Evolutionary conservation across 2,113 vertebrate genomes (phyloP), one percentile per base, ranked within the genome.

Genomic region (Microtus pennsylvanicus): DNA sequence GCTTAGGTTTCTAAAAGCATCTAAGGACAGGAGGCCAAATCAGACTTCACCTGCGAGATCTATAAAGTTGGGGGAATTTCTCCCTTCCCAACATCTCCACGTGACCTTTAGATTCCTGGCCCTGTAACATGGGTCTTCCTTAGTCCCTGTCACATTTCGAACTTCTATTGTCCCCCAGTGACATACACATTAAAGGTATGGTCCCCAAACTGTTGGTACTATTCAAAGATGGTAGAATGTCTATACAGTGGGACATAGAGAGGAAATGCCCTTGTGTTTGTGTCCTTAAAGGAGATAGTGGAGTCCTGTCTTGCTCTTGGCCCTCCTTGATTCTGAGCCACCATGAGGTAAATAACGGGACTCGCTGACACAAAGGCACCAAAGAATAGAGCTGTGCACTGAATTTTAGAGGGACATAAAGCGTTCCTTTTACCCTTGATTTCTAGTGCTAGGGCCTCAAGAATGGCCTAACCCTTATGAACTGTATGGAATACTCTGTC

Each of bases 381-480:
- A 55, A 81, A 26, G 14, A 38, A 10, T 38, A 3, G 38, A 81
- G 30, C 33, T 45, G 3, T n/a, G 22, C 38, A 67, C 28, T 47
- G 21, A 93, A 78, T 75, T 78, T 69, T 80, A 61, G 58, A 38
- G 19, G 22, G 70, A 81, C 30, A 21, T 22, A 12, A 63, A 45
- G 19, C 30, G 4, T 89, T 69, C 24, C n/a, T 74, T 93, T 94
- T 50, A 93, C 10, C 55, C 55, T 93, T 95, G 22, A 12, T 76
- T 90, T 88, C 38, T 33, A 76, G 30, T 96, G 83, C 83, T 94
- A 93, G 82, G 86, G 61, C 30, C 63, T 94, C 24, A 52, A 52
- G 42, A 91, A 38, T 81, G 93, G 96, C 47, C 69, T 93, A 61
- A 72, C 72, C 17, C 30, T 89, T 91, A 70, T 94, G 50, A 88